Conservation (phyloP, 64 coral and sea anemone genomes). For the Orbicella faveolata region DNA sequence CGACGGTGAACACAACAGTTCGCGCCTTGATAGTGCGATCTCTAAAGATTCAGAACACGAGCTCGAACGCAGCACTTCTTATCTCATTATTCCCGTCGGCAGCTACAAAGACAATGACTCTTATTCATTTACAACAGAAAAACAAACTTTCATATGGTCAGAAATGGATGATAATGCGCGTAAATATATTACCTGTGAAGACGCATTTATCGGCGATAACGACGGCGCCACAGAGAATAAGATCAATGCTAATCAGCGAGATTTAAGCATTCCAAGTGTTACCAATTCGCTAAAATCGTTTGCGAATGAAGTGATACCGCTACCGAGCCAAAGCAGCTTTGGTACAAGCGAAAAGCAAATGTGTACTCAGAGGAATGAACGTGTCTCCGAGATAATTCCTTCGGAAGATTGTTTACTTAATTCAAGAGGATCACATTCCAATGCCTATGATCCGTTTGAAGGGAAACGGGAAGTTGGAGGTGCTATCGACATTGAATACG, state of each 20-base stretch:
- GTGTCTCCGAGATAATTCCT: conserved; percentile 23
- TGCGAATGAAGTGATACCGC: background rate
- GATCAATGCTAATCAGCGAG: background rate
- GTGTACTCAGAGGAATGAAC: conserved; percentile 22
- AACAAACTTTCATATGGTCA: conserved; percentile 67
- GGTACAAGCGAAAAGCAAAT: conserved; percentile 2
- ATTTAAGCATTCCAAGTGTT: background rate
- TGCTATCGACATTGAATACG: conserved; percentile 12
- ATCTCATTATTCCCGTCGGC: conserved; percentile 75
- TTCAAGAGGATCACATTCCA: conserved; percentile 19
- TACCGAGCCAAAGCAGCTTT: conserved; percentile 21
- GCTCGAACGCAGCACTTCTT: conserved; percentile 39
- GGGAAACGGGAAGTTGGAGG: background rate
- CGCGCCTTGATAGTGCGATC: background rate
- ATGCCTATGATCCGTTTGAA: conserved; percentile 11
- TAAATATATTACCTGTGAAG: background rate
- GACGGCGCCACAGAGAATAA: conserved; percentile 11
- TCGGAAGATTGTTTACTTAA: conserved; percentile 20
- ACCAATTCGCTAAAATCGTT: background rate
- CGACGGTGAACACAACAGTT: conserved; percentile 3
- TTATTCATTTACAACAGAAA: conserved; percentile 42
- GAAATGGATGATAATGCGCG: conserved; percentile 34
- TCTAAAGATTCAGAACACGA: background rate
- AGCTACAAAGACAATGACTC: conserved; percentile 44
- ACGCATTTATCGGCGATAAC: background rate